phyloP scores from a whole-genome alignment of 2,888 invertebrate species.

The Spilosoma lubricipeda region DNA sequence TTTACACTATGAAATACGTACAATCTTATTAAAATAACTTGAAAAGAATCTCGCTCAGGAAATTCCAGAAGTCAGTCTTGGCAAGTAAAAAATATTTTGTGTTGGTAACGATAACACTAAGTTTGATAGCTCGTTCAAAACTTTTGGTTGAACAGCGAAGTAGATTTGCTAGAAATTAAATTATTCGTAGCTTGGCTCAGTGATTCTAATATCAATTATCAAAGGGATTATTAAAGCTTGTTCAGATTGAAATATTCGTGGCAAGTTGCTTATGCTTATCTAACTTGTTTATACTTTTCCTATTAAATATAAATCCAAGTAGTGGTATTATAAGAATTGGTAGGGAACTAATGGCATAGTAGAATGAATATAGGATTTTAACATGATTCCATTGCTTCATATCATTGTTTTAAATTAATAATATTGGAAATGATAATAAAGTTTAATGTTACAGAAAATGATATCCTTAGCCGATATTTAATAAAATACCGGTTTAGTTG shows the following conservation, averaged over 20 bases:
- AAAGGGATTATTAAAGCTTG: conserved; percentile 23
- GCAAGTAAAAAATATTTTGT: conserved; percentile 36
- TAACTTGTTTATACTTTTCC: conserved; percentile 23
- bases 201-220: conserved; percentile 40
- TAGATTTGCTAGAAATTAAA: conserved; percentile 34
- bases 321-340: neutral
- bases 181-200: conserved; percentile 38
- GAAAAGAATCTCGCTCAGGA: conserved; percentile 1
- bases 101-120: conserved; percentile 33
- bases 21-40: neutral
- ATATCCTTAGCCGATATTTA: too few relatives aligned
- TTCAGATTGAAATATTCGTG: conserved; percentile 30
- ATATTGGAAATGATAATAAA: neutral
- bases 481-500: too few relatives aligned
- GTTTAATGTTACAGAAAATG: too few relatives aligned
- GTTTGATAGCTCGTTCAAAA: conserved; percentile 37
- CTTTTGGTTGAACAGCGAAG: conserved; percentile 37
- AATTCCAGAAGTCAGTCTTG: conserved; percentile 23
- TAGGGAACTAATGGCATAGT: conserved; percentile 1
- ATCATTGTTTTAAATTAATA: neutral
- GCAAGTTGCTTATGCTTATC: conserved; percentile 18
- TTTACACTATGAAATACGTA: neutral
- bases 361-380: neutral
- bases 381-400: neutral
- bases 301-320: conserved; percentile 18